A percentile compares a stretch with the other conserved stretches of the same genome.
Evolutionary conservation across 2,113 vertebrate species (phyloP).

Genomic region (Rattus norvegicus): DNA sequence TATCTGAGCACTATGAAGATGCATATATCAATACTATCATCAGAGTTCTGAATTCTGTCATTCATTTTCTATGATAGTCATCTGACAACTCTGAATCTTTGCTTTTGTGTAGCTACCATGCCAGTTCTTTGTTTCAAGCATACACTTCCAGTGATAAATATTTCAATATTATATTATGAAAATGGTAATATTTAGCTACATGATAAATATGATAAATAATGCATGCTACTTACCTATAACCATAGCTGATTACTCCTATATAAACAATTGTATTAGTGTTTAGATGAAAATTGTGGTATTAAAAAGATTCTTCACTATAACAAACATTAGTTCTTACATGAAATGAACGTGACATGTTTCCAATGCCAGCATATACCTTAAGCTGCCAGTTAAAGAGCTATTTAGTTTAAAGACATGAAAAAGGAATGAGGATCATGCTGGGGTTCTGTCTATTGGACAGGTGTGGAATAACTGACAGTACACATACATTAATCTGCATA

Average conservation of each 20-base stretch:
- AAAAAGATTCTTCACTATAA: not conserved
- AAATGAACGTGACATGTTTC: not conserved
- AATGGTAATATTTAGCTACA: not conserved
- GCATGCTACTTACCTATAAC: not conserved
- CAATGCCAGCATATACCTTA: not conserved
- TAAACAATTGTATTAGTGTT: not conserved
- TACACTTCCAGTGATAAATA: not conserved
- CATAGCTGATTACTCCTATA: not conserved
- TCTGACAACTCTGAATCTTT: constrained; percentile 27
- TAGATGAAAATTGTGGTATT: not conserved
- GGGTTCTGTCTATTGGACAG: not conserved
- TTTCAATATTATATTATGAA: not conserved
- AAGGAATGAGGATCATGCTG: not conserved
- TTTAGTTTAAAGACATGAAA: not conserved
- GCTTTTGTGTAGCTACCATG: not conserved
- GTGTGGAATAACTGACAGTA: not conserved
- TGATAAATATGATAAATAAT: too few relatives aligned
- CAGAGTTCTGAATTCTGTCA: too few relatives aligned
- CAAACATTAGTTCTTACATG: not conserved
- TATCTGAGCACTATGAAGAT: not conserved
- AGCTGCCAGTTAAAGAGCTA: not conserved
- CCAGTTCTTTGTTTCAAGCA: not conserved
- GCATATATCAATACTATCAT: too few relatives aligned
- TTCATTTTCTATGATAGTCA: constrained; percentile 10
- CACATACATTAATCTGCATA: not conserved